phyloP scores from a whole-genome alignment of 37 sponge, comb jelly and placozoan genomes.

The Agelas oroides region DNA sequence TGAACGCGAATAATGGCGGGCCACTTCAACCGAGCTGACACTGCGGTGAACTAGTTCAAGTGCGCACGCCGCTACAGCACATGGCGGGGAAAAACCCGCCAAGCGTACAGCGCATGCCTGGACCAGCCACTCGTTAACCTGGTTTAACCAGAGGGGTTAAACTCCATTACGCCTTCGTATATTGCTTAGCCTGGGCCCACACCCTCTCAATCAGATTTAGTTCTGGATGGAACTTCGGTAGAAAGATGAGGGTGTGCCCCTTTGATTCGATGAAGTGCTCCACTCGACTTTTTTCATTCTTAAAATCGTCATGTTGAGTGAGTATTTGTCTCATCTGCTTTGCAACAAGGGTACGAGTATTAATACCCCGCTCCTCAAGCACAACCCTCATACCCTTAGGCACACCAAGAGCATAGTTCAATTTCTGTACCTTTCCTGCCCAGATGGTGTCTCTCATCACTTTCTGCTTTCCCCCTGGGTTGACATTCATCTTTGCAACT shows the following conservation, averaged over 20 bases:
- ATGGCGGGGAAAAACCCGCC: too few relatives aligned
- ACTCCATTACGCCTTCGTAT: too few relatives aligned
- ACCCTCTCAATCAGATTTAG: slow-evolving; percentile 14
- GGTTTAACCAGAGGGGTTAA: too few relatives aligned
- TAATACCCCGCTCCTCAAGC: background rate
- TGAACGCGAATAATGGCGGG: too few relatives aligned
- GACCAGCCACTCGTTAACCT: too few relatives aligned
- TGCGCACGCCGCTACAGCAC: too few relatives aligned
- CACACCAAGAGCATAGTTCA: background rate
- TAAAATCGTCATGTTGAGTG: background rate
- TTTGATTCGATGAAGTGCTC: background rate
- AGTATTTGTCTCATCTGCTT: background rate
- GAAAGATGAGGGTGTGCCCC: background rate
- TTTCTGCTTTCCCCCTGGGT: background rate
- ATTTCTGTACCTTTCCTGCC: background rate
- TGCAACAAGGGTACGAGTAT: too few relatives aligned
- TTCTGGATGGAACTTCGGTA: slow-evolving; percentile 21
- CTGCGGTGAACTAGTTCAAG: too few relatives aligned
- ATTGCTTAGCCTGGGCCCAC: background rate
- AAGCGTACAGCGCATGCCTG: too few relatives aligned
- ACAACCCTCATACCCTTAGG: background rate
- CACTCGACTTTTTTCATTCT: background rate
- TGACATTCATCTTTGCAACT: background rate
- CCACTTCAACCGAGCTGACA: too few relatives aligned
- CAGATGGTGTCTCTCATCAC: background rate